Conservation (phyloP, 2,797 vertebrate genomes). For the Clarias fuscus region DNA sequence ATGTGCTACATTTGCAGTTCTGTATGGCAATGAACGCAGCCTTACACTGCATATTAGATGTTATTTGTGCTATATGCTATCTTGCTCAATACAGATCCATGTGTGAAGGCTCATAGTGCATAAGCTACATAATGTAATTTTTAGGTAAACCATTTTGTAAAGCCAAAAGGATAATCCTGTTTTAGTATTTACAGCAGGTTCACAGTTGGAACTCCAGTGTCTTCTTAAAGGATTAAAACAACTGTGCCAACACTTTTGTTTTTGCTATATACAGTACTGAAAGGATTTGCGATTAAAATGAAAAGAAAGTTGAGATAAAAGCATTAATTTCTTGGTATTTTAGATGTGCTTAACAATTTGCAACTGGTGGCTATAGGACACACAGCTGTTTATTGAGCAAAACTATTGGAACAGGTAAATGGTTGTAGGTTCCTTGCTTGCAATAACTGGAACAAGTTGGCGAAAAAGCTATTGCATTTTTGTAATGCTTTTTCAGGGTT, state of each 20-base stretch:
- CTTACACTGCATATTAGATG: slow-evolving; percentile 4
- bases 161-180: neutral
- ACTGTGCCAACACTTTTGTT: neutral
- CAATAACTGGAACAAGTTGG: neutral
- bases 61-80: neutral
- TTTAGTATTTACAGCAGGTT: neutral
- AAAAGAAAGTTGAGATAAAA: neutral
- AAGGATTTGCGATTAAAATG: neutral
- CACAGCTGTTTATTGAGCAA: neutral
- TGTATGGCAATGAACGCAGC: slow-evolving; percentile 15
- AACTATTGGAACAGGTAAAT: neutral
- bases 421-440: neutral
- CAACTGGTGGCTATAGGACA: no score
- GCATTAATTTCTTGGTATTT: neutral
- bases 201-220: neutral
- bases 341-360: neutral
- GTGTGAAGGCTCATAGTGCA: neutral
- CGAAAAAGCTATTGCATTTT: no score
- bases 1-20: slow-evolving; percentile 43
- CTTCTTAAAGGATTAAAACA: neutral
- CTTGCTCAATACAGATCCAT: neutral
- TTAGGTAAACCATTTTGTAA: neutral
- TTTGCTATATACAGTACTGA: neutral
- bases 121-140: neutral
- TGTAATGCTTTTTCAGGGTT: neutral